phyloP scores from a whole-genome alignment of 2,888 invertebrate genomes.

The Drosophila anomelani region DNA sequence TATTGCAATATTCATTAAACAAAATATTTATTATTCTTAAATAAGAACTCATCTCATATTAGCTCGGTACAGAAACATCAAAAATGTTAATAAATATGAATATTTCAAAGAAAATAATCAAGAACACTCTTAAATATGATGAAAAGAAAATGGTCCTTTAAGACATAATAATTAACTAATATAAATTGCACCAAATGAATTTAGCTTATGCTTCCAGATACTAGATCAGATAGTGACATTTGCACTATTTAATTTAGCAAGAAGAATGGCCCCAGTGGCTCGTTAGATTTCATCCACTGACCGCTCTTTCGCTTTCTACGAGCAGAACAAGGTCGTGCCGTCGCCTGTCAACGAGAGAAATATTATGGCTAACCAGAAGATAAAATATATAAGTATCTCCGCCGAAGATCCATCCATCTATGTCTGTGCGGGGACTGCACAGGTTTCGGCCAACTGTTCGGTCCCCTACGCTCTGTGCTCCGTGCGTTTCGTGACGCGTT shows the following conservation, averaged over 20 bases:
- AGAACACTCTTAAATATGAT: not conserved
- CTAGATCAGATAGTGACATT: not conserved
- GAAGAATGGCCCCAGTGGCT: constrained; percentile 7
- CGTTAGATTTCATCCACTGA: constrained; percentile 14
- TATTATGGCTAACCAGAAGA: constrained; percentile 75
- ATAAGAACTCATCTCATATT: not conserved
- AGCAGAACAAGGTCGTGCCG: constrained; percentile 74
- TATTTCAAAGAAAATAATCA: not conserved
- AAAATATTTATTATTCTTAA: not conserved
- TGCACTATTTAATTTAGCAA: not conserved
- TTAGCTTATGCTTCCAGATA: not conserved
- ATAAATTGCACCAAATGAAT: not conserved
- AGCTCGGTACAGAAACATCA: not conserved
- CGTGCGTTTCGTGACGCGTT: constrained; percentile 72
- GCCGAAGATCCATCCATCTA: constrained; percentile 24
- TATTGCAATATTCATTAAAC: not conserved
- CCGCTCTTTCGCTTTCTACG: constrained; percentile 71
- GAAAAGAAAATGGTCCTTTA: not conserved
- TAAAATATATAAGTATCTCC: constrained; percentile 59
- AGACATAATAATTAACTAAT: not conserved
- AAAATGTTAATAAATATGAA: not conserved
- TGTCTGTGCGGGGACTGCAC: constrained; percentile 32
- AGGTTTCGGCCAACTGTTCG: constrained; percentile 60
- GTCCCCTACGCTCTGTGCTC: constrained; percentile 25
- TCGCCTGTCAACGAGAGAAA: constrained; percentile 74